phyloP scores from a whole-genome alignment of 2,113 vertebrate species.

The Microcebus murinus region DNA sequence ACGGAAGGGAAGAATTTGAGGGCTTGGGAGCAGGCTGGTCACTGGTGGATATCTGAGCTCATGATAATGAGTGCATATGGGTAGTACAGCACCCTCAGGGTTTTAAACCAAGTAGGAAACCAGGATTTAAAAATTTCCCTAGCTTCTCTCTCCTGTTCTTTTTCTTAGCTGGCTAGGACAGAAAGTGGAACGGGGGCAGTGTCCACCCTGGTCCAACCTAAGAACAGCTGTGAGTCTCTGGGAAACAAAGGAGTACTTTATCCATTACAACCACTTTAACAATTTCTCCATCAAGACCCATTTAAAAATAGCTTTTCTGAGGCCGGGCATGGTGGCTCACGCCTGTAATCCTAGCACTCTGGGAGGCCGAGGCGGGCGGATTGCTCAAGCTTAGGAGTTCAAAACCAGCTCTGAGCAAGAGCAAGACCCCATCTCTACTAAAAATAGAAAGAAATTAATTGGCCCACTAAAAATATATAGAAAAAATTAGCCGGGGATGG shows the following conservation, averaged over 20 bases:
- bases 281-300: neutral
- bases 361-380: too few relatives aligned
- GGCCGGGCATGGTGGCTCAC: too few relatives aligned
- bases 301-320: neutral
- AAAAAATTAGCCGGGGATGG: too few relatives aligned
- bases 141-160: neutral
- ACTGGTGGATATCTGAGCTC: neutral
- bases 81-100: neutral
- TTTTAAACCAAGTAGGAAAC: neutral
- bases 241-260: neutral
- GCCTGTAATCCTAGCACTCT: too few relatives aligned
- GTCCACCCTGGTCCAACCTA: neutral
- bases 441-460: too few relatives aligned
- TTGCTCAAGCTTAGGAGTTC: too few relatives aligned
- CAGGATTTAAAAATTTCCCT: neutral
- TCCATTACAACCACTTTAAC: neutral
- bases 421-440: too few relatives aligned
- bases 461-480: too few relatives aligned
- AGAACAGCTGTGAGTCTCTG: neutral
- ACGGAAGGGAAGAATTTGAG: neutral
- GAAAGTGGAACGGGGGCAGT: neutral
- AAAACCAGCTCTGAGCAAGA: too few relatives aligned
- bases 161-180: neutral
- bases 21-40: neutral
- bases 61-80: neutral